Evolutionary conservation across 2,888 invertebrate genomes (phyloP).

Genomic region (Drosophila nigricruria): DNA sequence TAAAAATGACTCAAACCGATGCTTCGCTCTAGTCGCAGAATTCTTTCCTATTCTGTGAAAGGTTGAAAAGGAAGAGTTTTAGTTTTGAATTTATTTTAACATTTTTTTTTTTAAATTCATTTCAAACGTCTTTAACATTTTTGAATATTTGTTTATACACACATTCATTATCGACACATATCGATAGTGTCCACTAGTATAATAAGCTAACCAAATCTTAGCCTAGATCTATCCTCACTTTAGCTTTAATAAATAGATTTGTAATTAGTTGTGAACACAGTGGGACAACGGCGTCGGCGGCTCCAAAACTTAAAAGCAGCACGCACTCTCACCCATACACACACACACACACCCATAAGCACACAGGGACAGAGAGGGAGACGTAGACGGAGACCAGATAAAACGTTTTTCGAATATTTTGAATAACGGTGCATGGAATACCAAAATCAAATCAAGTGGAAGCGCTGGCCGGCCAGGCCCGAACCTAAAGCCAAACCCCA

Average conservation of each 20-base stretch:
- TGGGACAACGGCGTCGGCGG: constrained; percentile 33
- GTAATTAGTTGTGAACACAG: constrained; percentile 34
- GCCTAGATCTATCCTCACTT: background rate
- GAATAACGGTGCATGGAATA: constrained; percentile 80
- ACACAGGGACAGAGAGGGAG: constrained; percentile 1
- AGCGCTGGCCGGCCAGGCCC: constrained; percentile 50
- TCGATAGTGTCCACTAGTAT: background rate
- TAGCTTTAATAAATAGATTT: constrained; percentile 15
- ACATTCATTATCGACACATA: background rate
- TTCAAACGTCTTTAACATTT: background rate
- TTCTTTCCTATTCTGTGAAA: too few relatives aligned
- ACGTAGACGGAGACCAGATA: constrained; percentile 32
- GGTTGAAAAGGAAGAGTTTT: too few relatives aligned
- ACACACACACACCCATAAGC: constrained; percentile 13
- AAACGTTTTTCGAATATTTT: constrained; percentile 82
- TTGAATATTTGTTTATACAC: background rate
- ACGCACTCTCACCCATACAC: constrained; percentile 38
- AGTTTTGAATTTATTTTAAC: background rate
- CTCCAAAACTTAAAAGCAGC: constrained; percentile 54
- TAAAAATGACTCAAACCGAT: too few relatives aligned
- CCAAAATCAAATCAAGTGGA: constrained; percentile 82
- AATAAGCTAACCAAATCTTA: background rate
- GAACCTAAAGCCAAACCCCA: constrained; percentile 12
- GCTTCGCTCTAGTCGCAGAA: too few relatives aligned
- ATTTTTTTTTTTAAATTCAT: background rate